phyloP scores from a whole-genome alignment of 2,888 invertebrate species.

The Drosophila infuscata region DNA sequence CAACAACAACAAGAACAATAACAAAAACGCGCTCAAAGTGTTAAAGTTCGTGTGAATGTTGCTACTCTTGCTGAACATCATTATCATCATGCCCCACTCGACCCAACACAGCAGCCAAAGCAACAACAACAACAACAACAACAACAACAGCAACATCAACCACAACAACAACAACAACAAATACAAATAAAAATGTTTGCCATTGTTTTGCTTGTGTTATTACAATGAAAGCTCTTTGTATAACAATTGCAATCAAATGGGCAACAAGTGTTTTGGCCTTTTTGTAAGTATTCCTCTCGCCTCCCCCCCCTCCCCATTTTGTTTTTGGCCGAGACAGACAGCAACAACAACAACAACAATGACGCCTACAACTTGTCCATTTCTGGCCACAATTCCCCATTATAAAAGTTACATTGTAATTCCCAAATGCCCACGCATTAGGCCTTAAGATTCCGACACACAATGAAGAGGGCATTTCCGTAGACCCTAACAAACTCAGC shows the following conservation, averaged over 20 bases:
- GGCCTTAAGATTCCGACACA: neutral
- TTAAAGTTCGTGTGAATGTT: slow-evolving; percentile 79
- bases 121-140: slow-evolving; percentile 29
- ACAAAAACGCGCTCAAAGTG: slow-evolving; percentile 53
- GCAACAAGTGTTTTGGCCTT: slow-evolving; percentile 67
- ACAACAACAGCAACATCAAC: slow-evolving; percentile 23
- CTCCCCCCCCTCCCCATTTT: neutral
- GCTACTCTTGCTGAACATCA: slow-evolving; percentile 65
- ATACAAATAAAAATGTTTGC: slow-evolving; percentile 44
- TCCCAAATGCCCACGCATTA: slow-evolving; percentile 31
- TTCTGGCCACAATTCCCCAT: slow-evolving; percentile 77
- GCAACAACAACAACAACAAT: slow-evolving; percentile 41
- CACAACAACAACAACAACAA: slow-evolving; percentile 33
- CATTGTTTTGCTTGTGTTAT: slow-evolving; percentile 76
- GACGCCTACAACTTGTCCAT: slow-evolving; percentile 66
- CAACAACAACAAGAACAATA: slow-evolving; percentile 15
- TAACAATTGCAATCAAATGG: slow-evolving; percentile 64
- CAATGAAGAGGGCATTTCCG: neutral
- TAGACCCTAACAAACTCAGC: neutral
- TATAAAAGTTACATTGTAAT: slow-evolving; percentile 71
- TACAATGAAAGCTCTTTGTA: slow-evolving; percentile 79
- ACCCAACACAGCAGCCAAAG: slow-evolving; percentile 33
- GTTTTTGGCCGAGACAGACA: slow-evolving; percentile 15
- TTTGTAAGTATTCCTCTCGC: slow-evolving; percentile 8
- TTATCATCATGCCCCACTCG: slow-evolving; percentile 65